phyloP scores from a whole-genome alignment of 2,113 vertebrate genomes.

The Peromyscus maniculatus region DNA sequence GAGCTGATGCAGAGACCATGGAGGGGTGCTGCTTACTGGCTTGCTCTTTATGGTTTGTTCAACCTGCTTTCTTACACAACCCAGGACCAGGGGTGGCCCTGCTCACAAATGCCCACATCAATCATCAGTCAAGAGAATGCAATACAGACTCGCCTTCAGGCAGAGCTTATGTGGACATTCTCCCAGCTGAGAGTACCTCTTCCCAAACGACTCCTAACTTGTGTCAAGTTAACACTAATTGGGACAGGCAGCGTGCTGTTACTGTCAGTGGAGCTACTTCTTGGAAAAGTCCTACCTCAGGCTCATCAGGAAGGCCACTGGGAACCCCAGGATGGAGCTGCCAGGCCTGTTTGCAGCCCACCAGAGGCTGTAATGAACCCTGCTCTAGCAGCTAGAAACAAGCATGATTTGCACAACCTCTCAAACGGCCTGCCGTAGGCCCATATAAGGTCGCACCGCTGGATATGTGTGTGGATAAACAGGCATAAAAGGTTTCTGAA shows the following conservation, averaged over 20 bases:
- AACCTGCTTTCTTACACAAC: background rate
- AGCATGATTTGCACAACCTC: constrained; percentile 91
- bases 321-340: background rate
- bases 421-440: constrained; percentile 87
- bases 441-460: background rate
- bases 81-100: background rate
- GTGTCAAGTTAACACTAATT: background rate
- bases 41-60: background rate
- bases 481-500: background rate
- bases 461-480: background rate
- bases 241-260: background rate
- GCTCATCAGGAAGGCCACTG: background rate
- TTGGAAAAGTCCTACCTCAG: background rate
- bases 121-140: background rate
- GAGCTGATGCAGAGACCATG: background rate
- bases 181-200: background rate
- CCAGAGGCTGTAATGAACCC: background rate
- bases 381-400: background rate
- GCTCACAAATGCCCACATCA: background rate
- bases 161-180: background rate
- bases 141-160: background rate
- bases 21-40: background rate
- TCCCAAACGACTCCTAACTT: background rate
- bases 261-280: background rate
- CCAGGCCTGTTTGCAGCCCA: background rate